Evolutionary conservation across 2,113 vertebrate genomes (phyloP), one percentile per base, ranked within the genome.

Genomic region (Gopherus flavomarginatus): DNA sequence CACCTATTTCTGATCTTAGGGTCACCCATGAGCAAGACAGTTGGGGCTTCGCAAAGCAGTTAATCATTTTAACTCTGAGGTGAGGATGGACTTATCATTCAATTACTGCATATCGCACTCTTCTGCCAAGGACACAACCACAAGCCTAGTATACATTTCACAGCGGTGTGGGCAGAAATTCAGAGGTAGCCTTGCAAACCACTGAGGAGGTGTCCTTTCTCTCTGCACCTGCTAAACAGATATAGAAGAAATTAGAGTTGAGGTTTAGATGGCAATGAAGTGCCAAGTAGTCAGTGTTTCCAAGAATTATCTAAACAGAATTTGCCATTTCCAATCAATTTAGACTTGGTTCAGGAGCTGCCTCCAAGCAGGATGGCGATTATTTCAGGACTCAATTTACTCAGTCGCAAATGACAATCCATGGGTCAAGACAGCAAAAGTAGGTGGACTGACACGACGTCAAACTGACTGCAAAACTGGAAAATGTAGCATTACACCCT

Each of bases 331-430:
- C 90, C 88, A 96, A 96, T 95, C 96, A 97, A 96, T 93, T 97
- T 91, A 97, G 86, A 65, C 44, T 80, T 91, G 10, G 82, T 4
- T 62, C 87, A 94, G 95, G 96, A 97, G 95, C 93, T 97, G 96
- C 94, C 93, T 96, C 96, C 5, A 82, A 69, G 91, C 95, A 72
- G 93, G 91, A 94, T 7, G 93, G 95, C 97, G 87, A 97, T 97
- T 94, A 96, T n/a, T 81, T 81, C 88, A 42, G 94, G 92, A 87
- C 12, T 81, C 86, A 95, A 97, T 97, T 52, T 89, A 95, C 83
- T 88, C 83, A 2, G 42, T 1, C n/a, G 42, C 59, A 65, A 78
- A 31, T 65, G 59, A 79, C 80, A 4, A 42, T 26, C 83, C 81
- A 1, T 0, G 0, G 85, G 49, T 81, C 0, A 22, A 93, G 92